Evolutionary conservation across 2,888 invertebrate species (phyloP), one percentile per base, ranked within the genome.

Genomic region (Patella depressa): DNA sequence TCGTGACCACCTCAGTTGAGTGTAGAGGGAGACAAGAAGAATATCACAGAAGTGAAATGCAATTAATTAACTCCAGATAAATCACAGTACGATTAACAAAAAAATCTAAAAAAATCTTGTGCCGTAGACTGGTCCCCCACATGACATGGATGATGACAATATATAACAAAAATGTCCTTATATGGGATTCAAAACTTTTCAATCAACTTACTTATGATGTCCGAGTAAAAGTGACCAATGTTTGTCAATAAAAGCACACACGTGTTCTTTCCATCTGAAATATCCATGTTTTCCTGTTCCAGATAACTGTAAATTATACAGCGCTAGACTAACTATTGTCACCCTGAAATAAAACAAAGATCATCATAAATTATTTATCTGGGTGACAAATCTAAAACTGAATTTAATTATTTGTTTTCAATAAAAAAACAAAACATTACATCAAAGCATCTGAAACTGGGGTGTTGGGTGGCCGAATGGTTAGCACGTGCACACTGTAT

Each of bases 211-310:
- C 90, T 88, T 88, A 73, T 85, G 83, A 45, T 81, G 81, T 5
- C 94, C 94, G 91, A 96, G 96, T 34, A 97, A 92, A 75, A 93
- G 91, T 69, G 93, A 93, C 96, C 97, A 97, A 89, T 96, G 94
- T 86, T 94, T 94, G 83, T 96, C 95, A 79, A 97, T 95, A 87
- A 96, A 96, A 53, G 94, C 94, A 77, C 95, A 95, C 73, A 97
- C 95, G 88, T 97, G 96, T 4, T 95, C 95, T 87, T 95, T 95
- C 95, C 96, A 97, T 90, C 96, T 96, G 88, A 96, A 97, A 91
- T 94, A 96, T 2, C 96, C 96, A 88, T 94, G 94, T 89, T 95
- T 94, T 80, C 96, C 96, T 1, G 95, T 95, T 1, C 87, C 86
- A 84, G 94, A 94, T 34, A 94, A 93, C 82, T 94, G 94, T 34